A percentile compares a stretch with the other conserved stretches of the same genome.
These are phyloP conservation scores for Mormoops blainvillei DNA, from an alignment of 2,113 vertebrate species.

Conservation along the genomic window DNA sequence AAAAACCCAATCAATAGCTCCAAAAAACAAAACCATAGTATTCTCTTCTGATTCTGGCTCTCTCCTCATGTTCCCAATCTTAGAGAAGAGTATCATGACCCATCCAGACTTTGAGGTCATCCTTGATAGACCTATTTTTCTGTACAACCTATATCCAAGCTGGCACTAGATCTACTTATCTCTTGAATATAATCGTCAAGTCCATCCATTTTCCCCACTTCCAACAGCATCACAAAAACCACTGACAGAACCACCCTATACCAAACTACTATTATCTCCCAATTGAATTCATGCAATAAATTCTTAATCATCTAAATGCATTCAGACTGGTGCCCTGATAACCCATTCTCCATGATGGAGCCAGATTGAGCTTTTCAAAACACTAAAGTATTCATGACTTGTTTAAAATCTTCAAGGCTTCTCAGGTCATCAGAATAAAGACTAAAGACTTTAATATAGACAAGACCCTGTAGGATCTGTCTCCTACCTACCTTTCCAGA, in stretches of 20 bases:
- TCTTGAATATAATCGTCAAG: not conserved
- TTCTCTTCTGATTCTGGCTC: not conserved
- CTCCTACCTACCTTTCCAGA: not conserved
- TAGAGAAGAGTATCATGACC: not conserved
- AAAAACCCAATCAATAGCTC: not conserved
- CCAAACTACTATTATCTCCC: not conserved
- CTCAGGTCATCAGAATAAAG: not conserved
- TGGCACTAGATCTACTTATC: not conserved
- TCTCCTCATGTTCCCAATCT: not conserved
- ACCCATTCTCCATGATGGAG: not conserved
- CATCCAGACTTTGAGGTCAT: not conserved
- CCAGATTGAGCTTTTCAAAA: not conserved
- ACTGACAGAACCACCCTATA: not conserved
- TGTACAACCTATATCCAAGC: not conserved
- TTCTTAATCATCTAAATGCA: not conserved
- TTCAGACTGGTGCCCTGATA: not conserved
- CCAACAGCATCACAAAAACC: not conserved
- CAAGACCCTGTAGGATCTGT: not conserved
- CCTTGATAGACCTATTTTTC: not conserved
- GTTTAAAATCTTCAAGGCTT: not conserved
- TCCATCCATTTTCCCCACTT: not conserved
- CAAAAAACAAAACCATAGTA: not conserved
- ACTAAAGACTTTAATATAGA: not conserved
- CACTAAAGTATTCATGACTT: not conserved
- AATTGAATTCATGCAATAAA: slow-evolving; percentile 8